These are phyloP conservation scores for Lytechinus pictus DNA, from an alignment of 35 echinoderm and acorn worm species.

Conservation along the genomic window DNA sequence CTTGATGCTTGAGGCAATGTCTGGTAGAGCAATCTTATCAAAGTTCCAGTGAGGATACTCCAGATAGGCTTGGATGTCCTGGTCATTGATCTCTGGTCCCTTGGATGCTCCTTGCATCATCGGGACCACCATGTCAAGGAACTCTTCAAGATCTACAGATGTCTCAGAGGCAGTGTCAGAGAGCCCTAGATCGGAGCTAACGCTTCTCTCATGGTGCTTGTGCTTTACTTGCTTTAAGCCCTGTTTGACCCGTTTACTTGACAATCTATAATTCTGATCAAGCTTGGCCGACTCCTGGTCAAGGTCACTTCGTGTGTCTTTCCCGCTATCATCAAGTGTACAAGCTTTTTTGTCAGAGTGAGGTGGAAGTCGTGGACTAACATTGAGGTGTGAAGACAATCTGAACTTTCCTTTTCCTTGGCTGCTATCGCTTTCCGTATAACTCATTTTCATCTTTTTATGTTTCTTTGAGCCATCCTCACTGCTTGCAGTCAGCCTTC, in stretches of 20 bases:
- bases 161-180: constrained; percentile 25
- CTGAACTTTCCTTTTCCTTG: constrained; percentile 7
- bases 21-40: constrained; percentile 54
- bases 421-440: constrained; percentile 30
- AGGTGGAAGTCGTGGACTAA: not conserved
- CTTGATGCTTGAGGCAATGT: constrained; percentile 46
- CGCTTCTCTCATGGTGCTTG: constrained; percentile 34
- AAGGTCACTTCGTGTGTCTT: constrained; percentile 39
- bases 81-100: not conserved
- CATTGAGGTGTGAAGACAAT: not conserved
- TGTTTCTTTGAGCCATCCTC: constrained; percentile 19
- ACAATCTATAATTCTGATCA: not conserved
- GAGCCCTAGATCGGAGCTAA: constrained; percentile 64
- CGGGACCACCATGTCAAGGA: constrained; percentile 55
- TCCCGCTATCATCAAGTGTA: constrained; percentile 53
- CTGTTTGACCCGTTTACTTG: not conserved
- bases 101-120: constrained; percentile 34
- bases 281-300: not conserved
- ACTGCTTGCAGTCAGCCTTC: constrained; percentile 5
- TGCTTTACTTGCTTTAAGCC: constrained; percentile 5
- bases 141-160: constrained; percentile 66
- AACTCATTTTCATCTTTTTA: not conserved
- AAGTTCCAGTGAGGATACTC: constrained; percentile 68
- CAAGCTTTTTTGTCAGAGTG: not conserved
- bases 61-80: constrained; percentile 19